Base-by-base conservation (phyloP, 2,888 invertebrate genomes). In the Perdita meconis region DNA sequence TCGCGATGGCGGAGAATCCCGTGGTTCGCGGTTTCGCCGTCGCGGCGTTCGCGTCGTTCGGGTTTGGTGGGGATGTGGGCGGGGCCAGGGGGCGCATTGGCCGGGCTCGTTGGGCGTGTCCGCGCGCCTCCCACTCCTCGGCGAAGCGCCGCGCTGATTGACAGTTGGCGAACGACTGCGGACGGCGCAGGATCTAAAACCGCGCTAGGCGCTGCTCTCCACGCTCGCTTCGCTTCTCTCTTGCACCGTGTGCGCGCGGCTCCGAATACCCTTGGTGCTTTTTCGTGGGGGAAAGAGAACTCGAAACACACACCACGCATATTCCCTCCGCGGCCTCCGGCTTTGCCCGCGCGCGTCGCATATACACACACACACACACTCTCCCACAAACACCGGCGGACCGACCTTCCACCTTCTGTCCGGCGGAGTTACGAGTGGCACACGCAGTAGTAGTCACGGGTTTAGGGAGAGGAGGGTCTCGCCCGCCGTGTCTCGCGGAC, bases 151-250 rank as follows among this genome's bases (percentile, higher is more conserved):
- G 93, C 93, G 93, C 93, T 94, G 94, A 94, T 94, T 94, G 94
- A 94, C 94, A 94, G 94, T 94, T 94, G 93, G 94, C 94, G 94
- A 94, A 94, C 94, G 94, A 94, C 94, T 94, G 94, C 94, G 94
- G 94, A 93, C 92, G 94, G 94, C 94, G 94, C 94, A 94, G 94
- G 94, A 94, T 92, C 94, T 94, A 89, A 89, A 91, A 85, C 70
- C 89, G 93, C 93, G 93, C 93, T 88, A 88, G 86, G 89, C 88
- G 89, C 89, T 87, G 82, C 75, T 84, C 82, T 84, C 86, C 88
- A 89, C 91, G 90, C 87, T 90, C 90, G 90, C 88, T 90, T n/a
- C 89, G 82, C 81, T 74, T 83, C 80, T 80, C 82, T 73, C 47
- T 47, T 47, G n/a, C 19, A 16, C 47, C 22, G 47, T 85, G 47